Evolutionary conservation across 2,113 vertebrate species (phyloP).

Genomic region (Lota lota): DNA sequence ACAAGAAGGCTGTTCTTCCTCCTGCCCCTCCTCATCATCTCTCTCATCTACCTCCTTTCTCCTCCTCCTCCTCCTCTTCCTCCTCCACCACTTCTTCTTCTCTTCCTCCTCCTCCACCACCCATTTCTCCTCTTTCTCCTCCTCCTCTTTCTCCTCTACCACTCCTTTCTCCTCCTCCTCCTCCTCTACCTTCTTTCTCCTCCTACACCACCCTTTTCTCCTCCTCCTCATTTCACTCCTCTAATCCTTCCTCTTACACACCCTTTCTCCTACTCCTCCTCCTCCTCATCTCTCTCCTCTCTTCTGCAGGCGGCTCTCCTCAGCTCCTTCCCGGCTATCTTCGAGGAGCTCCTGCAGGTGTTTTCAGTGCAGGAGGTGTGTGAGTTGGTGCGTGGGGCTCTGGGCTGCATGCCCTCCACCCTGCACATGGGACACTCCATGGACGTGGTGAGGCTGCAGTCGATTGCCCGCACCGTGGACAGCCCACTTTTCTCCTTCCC

Average conservation of each 20-base stretch:
- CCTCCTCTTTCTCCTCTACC: background rate
- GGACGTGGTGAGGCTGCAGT: slow-evolving; percentile 95
- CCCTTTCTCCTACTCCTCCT: background rate
- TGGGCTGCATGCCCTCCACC: slow-evolving; percentile 95
- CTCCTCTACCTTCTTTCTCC: background rate
- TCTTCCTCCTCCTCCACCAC: background rate
- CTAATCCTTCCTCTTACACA: no score
- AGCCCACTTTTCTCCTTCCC: slow-evolving; percentile 95
- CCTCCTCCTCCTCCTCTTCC: background rate
- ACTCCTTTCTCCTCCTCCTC: no score
- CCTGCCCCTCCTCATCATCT: background rate
- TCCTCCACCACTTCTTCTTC: background rate
- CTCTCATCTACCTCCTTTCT: background rate
- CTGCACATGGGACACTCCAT: slow-evolving; percentile 94
- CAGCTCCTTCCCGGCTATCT: slow-evolving; percentile 94
- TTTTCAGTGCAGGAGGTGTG: slow-evolving; percentile 96
- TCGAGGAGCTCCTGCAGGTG: slow-evolving; percentile 97
- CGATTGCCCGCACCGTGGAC: slow-evolving; percentile 93
- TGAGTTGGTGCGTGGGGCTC: slow-evolving; percentile 89
- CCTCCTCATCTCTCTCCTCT: background rate
- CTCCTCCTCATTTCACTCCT: no score
- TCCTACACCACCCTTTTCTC: background rate
- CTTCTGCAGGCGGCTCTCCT: slow-evolving; percentile 84
- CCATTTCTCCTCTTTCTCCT: background rate
- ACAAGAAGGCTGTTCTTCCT: no score